Conservation (phyloP, 1,140 invertebrate species). For the Schlechtendalia chinensis region DNA sequence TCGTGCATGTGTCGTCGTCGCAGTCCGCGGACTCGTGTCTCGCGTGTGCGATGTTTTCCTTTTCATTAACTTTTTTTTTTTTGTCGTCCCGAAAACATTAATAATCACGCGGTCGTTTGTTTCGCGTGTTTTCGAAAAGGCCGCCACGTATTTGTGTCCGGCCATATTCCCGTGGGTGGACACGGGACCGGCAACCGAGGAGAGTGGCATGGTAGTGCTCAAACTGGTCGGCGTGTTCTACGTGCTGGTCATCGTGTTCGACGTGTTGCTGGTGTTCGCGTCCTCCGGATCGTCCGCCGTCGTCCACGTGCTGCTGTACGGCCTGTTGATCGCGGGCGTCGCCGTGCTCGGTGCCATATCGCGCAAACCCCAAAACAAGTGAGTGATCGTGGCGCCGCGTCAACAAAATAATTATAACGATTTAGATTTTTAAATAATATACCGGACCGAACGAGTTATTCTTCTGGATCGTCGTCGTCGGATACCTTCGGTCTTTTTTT, state of each 20-base stretch:
- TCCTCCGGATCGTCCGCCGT: conserved; percentile 68
- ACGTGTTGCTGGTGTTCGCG: conserved; percentile 76
- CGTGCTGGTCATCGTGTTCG: conserved; percentile 76
- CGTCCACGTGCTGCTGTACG: conserved; percentile 68
- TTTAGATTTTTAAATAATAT: too few species aligned
- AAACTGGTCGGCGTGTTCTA: conserved; percentile 83
- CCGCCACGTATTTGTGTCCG: conserved; percentile 76
- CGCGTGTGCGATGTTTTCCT: too few species aligned
- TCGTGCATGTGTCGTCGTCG: too few species aligned
- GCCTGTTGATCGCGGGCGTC: conserved; percentile 74
- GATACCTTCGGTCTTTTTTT: too few species aligned
- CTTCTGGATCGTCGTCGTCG: too few species aligned
- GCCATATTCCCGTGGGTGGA: conserved; percentile 86
- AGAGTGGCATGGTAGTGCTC: conserved; percentile 81
- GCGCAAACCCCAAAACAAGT: conserved; percentile 89
- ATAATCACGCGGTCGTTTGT: too few species aligned
- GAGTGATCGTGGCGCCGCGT: conserved; percentile 51
- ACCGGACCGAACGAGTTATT: too few species aligned
- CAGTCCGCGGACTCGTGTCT: too few species aligned
- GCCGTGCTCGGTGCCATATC: conserved; percentile 78
- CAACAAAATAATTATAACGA: too few species aligned
- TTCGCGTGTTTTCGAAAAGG: conserved; percentile 56
- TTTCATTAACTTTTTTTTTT: too few species aligned
- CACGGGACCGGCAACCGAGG: conserved; percentile 78
- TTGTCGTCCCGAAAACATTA: too few species aligned